Conservation (phyloP, 2,113 vertebrate species). For the Puma concolor region DNA sequence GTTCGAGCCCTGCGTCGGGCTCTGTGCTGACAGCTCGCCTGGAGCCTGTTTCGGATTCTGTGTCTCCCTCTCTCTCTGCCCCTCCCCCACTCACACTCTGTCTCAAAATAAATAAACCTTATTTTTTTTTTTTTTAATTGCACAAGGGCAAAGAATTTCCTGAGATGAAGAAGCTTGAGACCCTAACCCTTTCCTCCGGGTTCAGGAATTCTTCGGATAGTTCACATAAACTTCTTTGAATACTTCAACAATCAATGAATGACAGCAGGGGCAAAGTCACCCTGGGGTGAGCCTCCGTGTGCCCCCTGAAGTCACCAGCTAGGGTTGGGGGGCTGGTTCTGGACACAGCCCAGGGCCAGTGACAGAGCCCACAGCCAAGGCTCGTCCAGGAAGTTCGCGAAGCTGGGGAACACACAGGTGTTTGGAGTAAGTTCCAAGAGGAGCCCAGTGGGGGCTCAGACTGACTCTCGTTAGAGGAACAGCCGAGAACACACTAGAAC, state of each 20-base stretch:
- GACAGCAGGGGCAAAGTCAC: neutral
- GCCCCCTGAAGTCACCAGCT: neutral
- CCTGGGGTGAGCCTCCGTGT: neutral
- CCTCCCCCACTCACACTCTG: too few species aligned
- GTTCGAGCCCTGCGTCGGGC: too few species aligned
- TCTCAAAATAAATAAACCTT: too few species aligned
- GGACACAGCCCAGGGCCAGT: rapidly evolving
- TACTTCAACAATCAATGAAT: neutral
- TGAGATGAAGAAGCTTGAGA: neutral
- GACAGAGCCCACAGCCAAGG: neutral
- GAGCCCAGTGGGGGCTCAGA: neutral
- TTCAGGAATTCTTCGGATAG: neutral
- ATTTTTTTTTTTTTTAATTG: too few species aligned
- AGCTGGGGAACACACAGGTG: rapidly evolving
- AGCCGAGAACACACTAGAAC: neutral
- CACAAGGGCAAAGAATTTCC: neutral
- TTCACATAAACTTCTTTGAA: neutral
- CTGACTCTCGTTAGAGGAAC: too few species aligned
- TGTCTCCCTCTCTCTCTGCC: too few species aligned
- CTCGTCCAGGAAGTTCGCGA: neutral
- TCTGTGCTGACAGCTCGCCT: too few species aligned
- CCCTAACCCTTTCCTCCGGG: neutral
- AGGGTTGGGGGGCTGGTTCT: too few species aligned
- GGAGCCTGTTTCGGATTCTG: too few species aligned
- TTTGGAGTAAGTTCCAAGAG: neutral